Evolutionary conservation across 2,113 vertebrate genomes (phyloP).

Genomic region (Alligator sinensis): DNA sequence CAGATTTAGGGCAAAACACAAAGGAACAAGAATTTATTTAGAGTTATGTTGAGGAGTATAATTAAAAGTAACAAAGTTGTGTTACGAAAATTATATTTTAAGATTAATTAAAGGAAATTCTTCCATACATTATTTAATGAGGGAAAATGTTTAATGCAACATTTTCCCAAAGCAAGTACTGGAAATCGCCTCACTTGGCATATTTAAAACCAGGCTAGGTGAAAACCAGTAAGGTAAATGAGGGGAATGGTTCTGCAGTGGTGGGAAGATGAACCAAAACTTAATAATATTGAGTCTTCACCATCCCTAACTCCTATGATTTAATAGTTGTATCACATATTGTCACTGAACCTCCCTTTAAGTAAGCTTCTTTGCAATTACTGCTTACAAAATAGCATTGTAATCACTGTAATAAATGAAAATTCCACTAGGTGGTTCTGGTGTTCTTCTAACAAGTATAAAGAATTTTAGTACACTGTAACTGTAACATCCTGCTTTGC

Average conservation of each 20-base stretch:
- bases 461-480: accelerated
- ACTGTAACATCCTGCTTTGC: background rate
- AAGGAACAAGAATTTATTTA: background rate
- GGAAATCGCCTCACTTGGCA: background rate
- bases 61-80: background rate
- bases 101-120: background rate
- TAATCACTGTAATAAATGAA: slow-evolving; percentile 67
- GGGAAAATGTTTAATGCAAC: background rate
- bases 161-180: background rate
- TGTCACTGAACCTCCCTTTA: background rate
- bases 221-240: background rate
- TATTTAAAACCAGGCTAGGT: background rate
- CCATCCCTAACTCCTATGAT: background rate
- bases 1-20: background rate
- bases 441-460: slow-evolving; percentile 67
- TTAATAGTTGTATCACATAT: background rate
- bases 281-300: background rate
- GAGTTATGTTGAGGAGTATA: background rate
- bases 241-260: background rate
- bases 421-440: slow-evolving; percentile 82
- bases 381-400: background rate
- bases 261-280: background rate
- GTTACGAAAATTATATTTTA: background rate
- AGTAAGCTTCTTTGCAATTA: background rate
- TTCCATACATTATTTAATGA: too few relatives aligned